phyloP scores from a whole-genome alignment of 2,888 invertebrate species.

The Anorthoa munda region DNA sequence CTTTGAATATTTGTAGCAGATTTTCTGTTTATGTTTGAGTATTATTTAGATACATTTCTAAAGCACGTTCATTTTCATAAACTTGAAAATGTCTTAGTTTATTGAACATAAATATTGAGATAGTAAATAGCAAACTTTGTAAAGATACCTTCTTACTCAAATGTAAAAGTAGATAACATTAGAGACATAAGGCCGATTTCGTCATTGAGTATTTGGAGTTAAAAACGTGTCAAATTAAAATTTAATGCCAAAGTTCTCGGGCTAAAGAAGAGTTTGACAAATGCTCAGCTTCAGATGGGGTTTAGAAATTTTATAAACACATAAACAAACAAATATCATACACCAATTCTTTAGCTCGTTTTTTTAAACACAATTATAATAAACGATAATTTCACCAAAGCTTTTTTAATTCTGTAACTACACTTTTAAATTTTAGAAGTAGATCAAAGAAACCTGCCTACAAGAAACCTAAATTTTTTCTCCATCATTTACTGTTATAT shows the following conservation, averaged over 20 bases:
- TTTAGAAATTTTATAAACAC: not conserved
- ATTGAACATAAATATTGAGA: not conserved
- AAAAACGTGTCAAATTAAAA: too few relatives aligned
- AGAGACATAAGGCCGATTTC: too few relatives aligned
- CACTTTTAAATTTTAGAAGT: not conserved
- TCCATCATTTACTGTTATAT: conserved; percentile 9
- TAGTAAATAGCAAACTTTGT: not conserved
- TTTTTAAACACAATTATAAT: too few relatives aligned
- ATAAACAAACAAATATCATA: not conserved
- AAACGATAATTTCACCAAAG: not conserved
- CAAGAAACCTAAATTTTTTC: conserved; percentile 17
- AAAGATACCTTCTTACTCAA: too few relatives aligned
- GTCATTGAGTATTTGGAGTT: too few relatives aligned
- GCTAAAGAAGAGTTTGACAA: too few relatives aligned
- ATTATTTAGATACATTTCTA: not conserved
- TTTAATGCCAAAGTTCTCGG: too few relatives aligned
- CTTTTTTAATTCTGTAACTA: not conserved
- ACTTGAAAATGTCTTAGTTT: too few relatives aligned
- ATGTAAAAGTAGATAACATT: too few relatives aligned
- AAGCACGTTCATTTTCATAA: not conserved
- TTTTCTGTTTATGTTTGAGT: conserved; percentile 8
- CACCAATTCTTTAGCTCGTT: too few relatives aligned
- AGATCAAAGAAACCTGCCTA: not conserved
- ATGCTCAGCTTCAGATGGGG: too few relatives aligned
- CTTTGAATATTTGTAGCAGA: conserved; percentile 19